Evolutionary conservation across 2,113 vertebrate species (phyloP).

Genomic region (Thymallus thymallus): DNA sequence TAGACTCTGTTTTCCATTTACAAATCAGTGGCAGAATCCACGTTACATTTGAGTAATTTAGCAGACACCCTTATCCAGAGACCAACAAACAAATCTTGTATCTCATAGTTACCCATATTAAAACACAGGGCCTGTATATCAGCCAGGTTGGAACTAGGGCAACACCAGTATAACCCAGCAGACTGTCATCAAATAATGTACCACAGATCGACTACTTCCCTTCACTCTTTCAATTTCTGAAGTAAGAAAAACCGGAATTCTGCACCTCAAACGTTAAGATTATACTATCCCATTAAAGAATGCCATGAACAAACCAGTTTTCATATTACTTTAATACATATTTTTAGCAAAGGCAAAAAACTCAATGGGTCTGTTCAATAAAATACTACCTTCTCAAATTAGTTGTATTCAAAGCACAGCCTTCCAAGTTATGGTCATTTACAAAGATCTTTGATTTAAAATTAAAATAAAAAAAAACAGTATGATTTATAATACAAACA

Average conservation of each 20-base stretch:
- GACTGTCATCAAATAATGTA: conserved; percentile 37
- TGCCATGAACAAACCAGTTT: not conserved
- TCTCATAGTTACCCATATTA: conserved; percentile 56
- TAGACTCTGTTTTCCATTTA: conserved; percentile 44
- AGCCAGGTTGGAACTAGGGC: conserved; percentile 45
- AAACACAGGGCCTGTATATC: conserved; percentile 34
- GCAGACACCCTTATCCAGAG: too few relatives aligned
- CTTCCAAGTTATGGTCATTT: conserved; percentile 80
- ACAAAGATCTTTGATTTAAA: conserved; percentile 84
- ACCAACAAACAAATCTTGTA: conserved; percentile 34
- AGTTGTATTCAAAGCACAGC: conserved; percentile 80
- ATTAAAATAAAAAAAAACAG: conserved; percentile 80
- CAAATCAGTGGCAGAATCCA: conserved; percentile 36
- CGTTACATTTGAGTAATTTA: too few relatives aligned
- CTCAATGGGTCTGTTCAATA: conserved; percentile 85
- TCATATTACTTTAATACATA: conserved; percentile 79
- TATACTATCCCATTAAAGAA: too few relatives aligned
- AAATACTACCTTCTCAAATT: conserved; percentile 86
- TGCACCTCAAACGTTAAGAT: too few relatives aligned
- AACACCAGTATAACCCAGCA: conserved; percentile 26
- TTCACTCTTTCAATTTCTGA: too few relatives aligned
- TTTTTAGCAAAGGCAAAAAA: conserved; percentile 86
- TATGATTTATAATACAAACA: conserved; percentile 83
- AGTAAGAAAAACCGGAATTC: too few relatives aligned
- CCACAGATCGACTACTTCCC: too few relatives aligned